Evolutionary conservation across 2,113 vertebrate genomes (phyloP), one percentile per base, ranked within the genome.

Genomic region (Triplophysa rosa): DNA sequence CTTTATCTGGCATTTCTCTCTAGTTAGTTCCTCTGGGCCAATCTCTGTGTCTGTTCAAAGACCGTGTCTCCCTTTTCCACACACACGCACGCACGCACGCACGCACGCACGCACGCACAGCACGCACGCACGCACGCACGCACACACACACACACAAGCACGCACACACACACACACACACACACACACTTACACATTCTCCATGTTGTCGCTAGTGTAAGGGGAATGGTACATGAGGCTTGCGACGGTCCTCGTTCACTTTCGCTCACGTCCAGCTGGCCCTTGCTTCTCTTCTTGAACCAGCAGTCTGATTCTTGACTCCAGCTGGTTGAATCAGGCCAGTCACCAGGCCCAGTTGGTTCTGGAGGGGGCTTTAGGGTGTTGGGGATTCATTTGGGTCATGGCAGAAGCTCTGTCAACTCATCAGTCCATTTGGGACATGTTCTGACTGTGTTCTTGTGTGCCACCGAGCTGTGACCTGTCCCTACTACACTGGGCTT

Each of bases 181-280:
- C 67, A 62, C 56, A 40, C 56, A 21, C 29, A 61, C 78, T 69
- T 33, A 72, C 67, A 67, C 62, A 67, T 75, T 69, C 58, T 74
- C 67, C 80, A 19, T 81, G 74, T 77, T 83, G 78, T 83, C 81
- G 80, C 80, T 81, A 75, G 80, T 83, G 85, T 78, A 78, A 85
- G 81, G 84, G 85, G 87, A 88, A 88, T 86, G 81, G 83, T 86
- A 86, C 88, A 87, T 64, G 80, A 86, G 80, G 84, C 84, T 88
- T 87, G 80, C 58, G 83, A 82, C 72, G 65, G 64, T 67, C 61
- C 78, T 72, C 61, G 17, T 67, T 68, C 69, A 78, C 80, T 91
- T 84, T 91, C 73, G 87, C 82, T 79, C 74, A 83, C 77, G 80
- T 92, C 92, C 90, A 92, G 88, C 88, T 89, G 90, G 90, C 90